Percentiles rank a stretch among this genome's conserved stretches.
These are phyloP conservation scores for Gymnocypris eckloni DNA, from an alignment of 2,797 vertebrate species.

Conservation along the genomic window DNA sequence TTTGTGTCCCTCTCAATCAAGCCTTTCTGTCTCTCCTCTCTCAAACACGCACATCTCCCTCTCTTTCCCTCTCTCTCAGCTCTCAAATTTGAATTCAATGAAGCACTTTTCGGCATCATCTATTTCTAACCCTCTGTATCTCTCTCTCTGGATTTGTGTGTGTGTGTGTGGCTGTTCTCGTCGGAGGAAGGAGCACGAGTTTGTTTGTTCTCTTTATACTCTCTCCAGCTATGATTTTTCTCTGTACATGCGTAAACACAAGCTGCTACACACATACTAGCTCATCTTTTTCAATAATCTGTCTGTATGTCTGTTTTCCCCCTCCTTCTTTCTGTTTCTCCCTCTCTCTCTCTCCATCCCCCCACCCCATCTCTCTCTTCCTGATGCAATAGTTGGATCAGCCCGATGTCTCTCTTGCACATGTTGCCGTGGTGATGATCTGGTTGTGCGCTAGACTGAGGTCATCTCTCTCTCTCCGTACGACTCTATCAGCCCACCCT, in stretches of 20 bases:
- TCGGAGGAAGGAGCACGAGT: conserved; percentile 4
- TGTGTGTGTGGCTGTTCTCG: conserved; percentile 10
- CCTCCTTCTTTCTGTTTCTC: not conserved
- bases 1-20: conserved; percentile 20
- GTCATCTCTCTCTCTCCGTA: conserved; percentile 58
- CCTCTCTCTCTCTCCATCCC: not conserved
- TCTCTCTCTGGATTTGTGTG: not conserved
- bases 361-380: conserved; percentile 26
- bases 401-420: conserved; percentile 56
- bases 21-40: not conserved
- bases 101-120: conserved; percentile 37
- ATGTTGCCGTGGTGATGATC: conserved; percentile 65
- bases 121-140: conserved; percentile 48
- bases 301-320: conserved; percentile 5
- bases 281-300: conserved; percentile 34
- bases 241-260: conserved; percentile 33
- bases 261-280: conserved; percentile 27
- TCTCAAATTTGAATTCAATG: conserved; percentile 49
- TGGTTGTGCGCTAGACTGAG: conserved; percentile 59
- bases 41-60: conserved; percentile 10
- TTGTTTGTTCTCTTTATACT: conserved; percentile 36
- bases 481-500: conserved; percentile 34
- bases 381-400: conserved; percentile 67
- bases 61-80: conserved; percentile 4
- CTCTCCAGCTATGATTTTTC: conserved; percentile 15